A percentile compares a stretch with the other conserved stretches of the same genome.
phyloP scores from a whole-genome alignment of 1,140 invertebrate genomes.

The Thaumetopoea pityocampa region DNA sequence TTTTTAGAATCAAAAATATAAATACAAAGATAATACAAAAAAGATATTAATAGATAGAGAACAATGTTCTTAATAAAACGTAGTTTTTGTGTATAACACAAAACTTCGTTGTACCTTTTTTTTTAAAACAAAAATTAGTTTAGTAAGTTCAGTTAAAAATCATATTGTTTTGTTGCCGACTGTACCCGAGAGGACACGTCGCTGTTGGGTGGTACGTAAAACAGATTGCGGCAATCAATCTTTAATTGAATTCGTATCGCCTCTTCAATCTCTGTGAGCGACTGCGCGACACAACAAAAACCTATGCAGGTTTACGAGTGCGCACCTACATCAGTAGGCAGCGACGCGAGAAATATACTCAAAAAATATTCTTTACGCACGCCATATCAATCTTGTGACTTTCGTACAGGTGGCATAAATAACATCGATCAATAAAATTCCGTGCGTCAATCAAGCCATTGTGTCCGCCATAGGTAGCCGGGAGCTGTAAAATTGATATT shows the following conservation, averaged over 20 bases:
- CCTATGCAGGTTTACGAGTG: conserved; percentile 13
- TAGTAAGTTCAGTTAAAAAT: background rate
- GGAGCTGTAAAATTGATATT: conserved; percentile 15
- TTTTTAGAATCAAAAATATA: too few species aligned
- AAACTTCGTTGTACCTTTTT: too few species aligned
- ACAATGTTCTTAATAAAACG: too few species aligned
- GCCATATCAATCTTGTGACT: conserved; percentile 16
- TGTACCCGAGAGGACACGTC: background rate
- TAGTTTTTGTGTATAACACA: too few species aligned
- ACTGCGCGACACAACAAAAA: conserved; percentile 19
- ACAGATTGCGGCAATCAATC: conserved; percentile 37
- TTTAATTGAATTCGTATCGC: conserved; percentile 42
- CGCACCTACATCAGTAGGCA: conserved; percentile 5
- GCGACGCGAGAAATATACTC: conserved; percentile 7
- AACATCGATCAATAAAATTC: conserved; percentile 19
- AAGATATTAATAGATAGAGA: too few species aligned
- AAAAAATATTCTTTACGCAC: conserved; percentile 12
- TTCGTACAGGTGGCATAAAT: conserved; percentile 18
- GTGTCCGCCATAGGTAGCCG: conserved; percentile 13
- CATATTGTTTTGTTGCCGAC: background rate
- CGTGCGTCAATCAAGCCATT: conserved; percentile 18
- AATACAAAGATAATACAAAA: too few species aligned
- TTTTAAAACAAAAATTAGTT: background rate
- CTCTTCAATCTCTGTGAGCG: conserved; percentile 32
- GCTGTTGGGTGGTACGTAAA: conserved; percentile 13